Conservation (phyloP, 53 echinoderm and acorn worm species). For the Paracentrotus lividus region DNA sequence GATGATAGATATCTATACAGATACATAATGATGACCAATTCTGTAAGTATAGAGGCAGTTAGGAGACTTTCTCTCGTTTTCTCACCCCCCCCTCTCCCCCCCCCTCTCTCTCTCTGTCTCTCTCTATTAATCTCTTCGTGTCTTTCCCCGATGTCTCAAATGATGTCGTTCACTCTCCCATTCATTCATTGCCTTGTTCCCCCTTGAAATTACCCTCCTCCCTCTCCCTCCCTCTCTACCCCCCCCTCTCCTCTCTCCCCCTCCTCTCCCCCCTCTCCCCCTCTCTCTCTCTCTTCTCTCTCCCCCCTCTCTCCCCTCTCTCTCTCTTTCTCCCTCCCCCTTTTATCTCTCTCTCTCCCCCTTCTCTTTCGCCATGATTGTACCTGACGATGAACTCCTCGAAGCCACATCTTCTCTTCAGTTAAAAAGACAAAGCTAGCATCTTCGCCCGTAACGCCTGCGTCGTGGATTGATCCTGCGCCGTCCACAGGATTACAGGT, state of each 20-base stretch:
- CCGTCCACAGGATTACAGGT: constrained; percentile 30
- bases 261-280: background rate
- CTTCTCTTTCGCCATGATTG: background rate
- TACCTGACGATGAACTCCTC: background rate
- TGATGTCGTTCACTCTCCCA: too few species aligned
- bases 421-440: constrained; percentile 21
- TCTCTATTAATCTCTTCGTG: background rate
- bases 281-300: background rate
- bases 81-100: background rate
- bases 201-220: too few species aligned
- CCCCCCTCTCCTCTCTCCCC: background rate
- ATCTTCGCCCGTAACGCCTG: background rate
- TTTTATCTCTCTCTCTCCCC: background rate
- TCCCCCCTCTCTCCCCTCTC: background rate
- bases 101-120: background rate
- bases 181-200: background rate
- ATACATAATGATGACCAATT: too few species aligned
- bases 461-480: constrained; percentile 8
- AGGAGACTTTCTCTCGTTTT: background rate
- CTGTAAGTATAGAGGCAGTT: too few species aligned
- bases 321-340: background rate
- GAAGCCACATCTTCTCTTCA: too few species aligned
- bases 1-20: too few species aligned
- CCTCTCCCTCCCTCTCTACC: background rate
- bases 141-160: too few species aligned